Conservation (phyloP, 35 echinoderm and acorn worm genomes). For the Lytechinus variegatus region DNA sequence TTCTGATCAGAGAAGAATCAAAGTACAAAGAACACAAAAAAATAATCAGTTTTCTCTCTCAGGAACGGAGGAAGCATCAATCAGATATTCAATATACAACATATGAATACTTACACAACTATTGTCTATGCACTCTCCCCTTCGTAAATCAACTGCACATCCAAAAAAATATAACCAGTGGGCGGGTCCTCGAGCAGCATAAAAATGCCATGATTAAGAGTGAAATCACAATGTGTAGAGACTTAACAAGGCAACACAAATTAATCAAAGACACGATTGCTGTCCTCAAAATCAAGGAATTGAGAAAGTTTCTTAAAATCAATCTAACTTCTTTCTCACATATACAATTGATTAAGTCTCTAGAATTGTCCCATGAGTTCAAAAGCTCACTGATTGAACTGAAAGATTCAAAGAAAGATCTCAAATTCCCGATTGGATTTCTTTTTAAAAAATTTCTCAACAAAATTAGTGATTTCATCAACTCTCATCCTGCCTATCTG, state of each 20-base stretch:
- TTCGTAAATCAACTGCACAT: slow-evolving; percentile 47
- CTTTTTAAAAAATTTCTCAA: background rate
- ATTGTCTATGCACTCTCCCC: slow-evolving; percentile 53
- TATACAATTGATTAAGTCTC: slow-evolving; percentile 4
- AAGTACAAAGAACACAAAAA: slow-evolving; percentile 35
- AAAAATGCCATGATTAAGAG: slow-evolving; percentile 24
- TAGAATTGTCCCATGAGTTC: background rate
- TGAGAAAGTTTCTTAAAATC: slow-evolving; percentile 42
- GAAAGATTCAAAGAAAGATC: slow-evolving; percentile 52
- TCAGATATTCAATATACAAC: slow-evolving; percentile 37
- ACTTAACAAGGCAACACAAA: slow-evolving; percentile 36
- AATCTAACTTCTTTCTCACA: slow-evolving; percentile 33
- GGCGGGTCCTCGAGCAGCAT: slow-evolving; percentile 44
- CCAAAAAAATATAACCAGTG: slow-evolving; percentile 46
- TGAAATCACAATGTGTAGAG: slow-evolving; percentile 29
- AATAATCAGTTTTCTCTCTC: slow-evolving; percentile 39
- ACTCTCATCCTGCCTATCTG: slow-evolving; percentile 36
- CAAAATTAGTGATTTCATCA: slow-evolving; percentile 33
- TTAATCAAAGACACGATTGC: slow-evolving; percentile 38
- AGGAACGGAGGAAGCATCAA: slow-evolving; percentile 43
- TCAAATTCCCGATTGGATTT: slow-evolving; percentile 17
- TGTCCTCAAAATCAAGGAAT: background rate
- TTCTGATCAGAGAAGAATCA: slow-evolving; percentile 39
- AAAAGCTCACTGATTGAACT: slow-evolving; percentile 30
- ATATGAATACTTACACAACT: slow-evolving; percentile 53